A percentile compares a stretch with the other conserved stretches of the same genome.
phyloP scores from a whole-genome alignment of 2,113 vertebrate genomes.

The Garra rufa region DNA sequence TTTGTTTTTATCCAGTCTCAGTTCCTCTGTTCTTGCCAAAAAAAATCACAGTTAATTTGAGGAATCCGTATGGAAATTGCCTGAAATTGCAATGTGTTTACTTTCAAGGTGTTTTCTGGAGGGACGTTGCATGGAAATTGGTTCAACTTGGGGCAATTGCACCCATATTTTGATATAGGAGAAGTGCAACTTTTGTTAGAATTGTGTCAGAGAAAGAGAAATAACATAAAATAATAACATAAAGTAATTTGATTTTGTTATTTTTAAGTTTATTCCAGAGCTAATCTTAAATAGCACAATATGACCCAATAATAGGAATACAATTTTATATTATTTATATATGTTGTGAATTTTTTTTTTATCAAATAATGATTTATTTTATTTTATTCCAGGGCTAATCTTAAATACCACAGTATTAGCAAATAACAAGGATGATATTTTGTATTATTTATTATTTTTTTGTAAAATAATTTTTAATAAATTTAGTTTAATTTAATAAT shows the following conservation, averaged over 20 bases:
- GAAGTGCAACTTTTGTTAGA: not conserved
- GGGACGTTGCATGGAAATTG: not conserved
- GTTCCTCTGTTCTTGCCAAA: conserved; percentile 9
- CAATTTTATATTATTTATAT: too few relatives aligned
- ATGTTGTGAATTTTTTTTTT: too few relatives aligned
- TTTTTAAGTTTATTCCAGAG: not conserved
- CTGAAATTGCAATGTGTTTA: conserved; percentile 12
- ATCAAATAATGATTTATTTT: too few relatives aligned
- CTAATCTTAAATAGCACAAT: not conserved
- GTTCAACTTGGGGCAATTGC: not conserved
- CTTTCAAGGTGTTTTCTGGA: not conserved
- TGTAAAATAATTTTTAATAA: too few relatives aligned
- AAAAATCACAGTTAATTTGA: conserved; percentile 13
- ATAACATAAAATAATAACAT: not conserved
- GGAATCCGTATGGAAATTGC: conserved; percentile 1
- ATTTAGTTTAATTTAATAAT: too few relatives aligned
- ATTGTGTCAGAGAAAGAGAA: not conserved
- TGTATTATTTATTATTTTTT: too few relatives aligned
- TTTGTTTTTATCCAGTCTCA: conserved; percentile 13
- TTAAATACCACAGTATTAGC: too few relatives aligned
- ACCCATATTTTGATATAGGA: not conserved
- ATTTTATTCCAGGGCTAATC: too few relatives aligned
- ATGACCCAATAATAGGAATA: too few relatives aligned
- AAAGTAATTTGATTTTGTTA: too few relatives aligned
- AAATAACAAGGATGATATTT: too few relatives aligned